Conservation (phyloP, 2,113 vertebrate species). For the Prunella fulvescens region DNA sequence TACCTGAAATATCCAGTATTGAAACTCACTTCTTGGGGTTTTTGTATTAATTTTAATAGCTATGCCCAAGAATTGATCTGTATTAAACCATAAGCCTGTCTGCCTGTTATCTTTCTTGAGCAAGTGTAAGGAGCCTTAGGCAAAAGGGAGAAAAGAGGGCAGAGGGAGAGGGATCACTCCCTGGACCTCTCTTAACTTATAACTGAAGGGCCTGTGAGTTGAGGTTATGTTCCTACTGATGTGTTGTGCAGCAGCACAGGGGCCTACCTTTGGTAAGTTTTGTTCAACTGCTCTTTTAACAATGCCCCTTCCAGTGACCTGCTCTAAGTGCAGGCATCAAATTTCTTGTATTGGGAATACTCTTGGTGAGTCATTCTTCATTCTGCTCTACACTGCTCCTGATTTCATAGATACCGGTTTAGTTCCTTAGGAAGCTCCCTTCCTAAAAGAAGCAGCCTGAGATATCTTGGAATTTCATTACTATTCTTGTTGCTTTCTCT, state of each 20-base stretch:
- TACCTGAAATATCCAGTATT: not conserved
- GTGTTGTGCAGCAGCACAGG: not conserved
- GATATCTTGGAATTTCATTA: not conserved
- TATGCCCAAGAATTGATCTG: not conserved
- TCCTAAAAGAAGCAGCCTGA: not conserved
- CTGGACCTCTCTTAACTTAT: not conserved
- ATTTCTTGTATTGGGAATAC: not conserved
- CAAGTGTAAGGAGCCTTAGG: not conserved
- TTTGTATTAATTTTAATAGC: not conserved
- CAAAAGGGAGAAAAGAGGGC: not conserved
- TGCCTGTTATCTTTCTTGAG: not conserved
- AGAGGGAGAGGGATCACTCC: not conserved
- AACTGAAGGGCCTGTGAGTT: not conserved
- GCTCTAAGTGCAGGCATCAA: not conserved
- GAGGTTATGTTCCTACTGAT: not conserved
- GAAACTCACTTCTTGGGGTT: not conserved
- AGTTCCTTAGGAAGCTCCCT: not conserved
- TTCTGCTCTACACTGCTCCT: not conserved
- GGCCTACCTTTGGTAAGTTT: not conserved
- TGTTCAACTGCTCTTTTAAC: not conserved
- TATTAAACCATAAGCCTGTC: not conserved
- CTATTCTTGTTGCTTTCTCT: not conserved
- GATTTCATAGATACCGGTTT: not conserved
- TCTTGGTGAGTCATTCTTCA: not conserved
- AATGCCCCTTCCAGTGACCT: not conserved